Evolutionary conservation across 2,113 vertebrate genomes (phyloP), one percentile per base, ranked within the genome.

Genomic region (Nothocercus julius): DNA sequence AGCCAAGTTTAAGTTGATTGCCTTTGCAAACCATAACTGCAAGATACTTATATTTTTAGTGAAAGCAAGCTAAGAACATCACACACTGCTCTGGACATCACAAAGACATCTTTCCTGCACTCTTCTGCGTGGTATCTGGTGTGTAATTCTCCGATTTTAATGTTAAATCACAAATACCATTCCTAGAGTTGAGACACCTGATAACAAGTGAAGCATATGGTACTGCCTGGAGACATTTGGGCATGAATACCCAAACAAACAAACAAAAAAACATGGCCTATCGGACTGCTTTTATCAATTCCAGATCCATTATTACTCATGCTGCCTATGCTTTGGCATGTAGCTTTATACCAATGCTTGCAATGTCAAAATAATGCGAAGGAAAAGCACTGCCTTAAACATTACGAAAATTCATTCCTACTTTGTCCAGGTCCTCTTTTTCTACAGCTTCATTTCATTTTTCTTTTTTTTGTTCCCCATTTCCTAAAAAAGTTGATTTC

Each of bases 1-100:
- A 80, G 27, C 24, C 56, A 90, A 36, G 8, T 34, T 81, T 38
- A 40, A 62, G 24, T 27, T 44, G 47, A n/a, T 30, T 80, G n/a
- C 7, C 27, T 67, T 62, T 66, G 44, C 27, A 58, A 82, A 64
- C 45, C 61, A 6, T 59, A 61, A 34, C 18, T 30, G 64, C n/a
- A 59, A 61, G 42, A 15, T 25, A 28, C 4, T 18, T n/a, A 32
- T 5, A 30, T 21, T 82, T 88, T 27, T 4, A 47, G 15, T 20
- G 14, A 81, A 90, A 56, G 4, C 18, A 40, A 34, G 22, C 4
- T 44, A 47, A 69, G 25, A 64, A 24, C 18, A 72, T 40, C 10
- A 20, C 2, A 6, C 0, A 0, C 0, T 51, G 1, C 30, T 40
- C 0, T 0, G 30, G 49, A 69, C 22, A 13, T 12, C 32, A 45